phyloP scores from a whole-genome alignment of 2,113 vertebrate species.

The Hylia prasina region DNA sequence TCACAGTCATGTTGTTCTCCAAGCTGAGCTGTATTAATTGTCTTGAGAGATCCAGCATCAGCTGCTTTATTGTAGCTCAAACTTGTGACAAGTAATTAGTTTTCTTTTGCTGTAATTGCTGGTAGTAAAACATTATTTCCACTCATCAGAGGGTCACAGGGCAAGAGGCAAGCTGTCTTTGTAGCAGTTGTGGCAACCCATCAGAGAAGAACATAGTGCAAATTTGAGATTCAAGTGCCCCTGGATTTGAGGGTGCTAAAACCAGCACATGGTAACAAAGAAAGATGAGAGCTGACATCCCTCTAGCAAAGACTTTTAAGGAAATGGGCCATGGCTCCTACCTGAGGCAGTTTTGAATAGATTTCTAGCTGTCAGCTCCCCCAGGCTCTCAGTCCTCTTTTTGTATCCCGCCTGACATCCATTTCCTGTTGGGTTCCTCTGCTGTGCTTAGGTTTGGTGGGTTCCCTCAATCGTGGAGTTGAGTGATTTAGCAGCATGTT shows the following conservation, averaged over 20 bases:
- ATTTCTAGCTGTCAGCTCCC: not conserved
- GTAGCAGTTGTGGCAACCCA: not conserved
- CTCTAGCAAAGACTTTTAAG: not conserved
- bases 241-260: not conserved
- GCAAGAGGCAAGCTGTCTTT: not conserved
- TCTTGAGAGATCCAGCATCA: not conserved
- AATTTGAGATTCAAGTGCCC: not conserved
- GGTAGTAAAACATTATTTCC: slow-evolving; percentile 1
- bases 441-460: not conserved
- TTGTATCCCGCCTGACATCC: not conserved
- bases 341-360: not conserved
- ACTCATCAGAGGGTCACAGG: not conserved
- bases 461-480: not conserved
- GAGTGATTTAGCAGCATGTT: not conserved
- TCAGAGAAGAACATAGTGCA: not conserved
- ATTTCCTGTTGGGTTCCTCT: not conserved
- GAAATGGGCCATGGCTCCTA: not conserved
- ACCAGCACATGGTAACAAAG: not conserved
- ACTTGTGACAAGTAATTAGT: not conserved
- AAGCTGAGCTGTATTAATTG: slow-evolving; percentile 19
- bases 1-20: not conserved
- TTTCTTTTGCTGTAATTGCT: not conserved
- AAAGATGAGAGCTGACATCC: not conserved
- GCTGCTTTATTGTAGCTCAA: slow-evolving; percentile 12
- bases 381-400: not conserved